Percentiles rank a stretch among this genome's conserved stretches.
Evolutionary conservation across 2,888 invertebrate species (phyloP).

Genomic region (Sphaerophoria rueppellii): DNA sequence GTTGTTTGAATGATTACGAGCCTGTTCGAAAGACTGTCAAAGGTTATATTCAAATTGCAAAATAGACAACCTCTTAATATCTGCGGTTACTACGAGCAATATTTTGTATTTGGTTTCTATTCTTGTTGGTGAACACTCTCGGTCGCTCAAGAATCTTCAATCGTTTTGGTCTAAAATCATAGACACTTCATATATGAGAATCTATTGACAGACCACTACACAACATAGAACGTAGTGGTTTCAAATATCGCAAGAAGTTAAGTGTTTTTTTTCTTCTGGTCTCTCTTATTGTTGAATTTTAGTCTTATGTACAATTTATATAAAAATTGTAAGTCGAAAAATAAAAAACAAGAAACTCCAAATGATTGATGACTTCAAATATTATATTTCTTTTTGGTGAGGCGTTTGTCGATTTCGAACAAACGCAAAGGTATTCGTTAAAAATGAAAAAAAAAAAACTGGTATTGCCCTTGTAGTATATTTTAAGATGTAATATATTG

Average conservation of each 20-base stretch:
- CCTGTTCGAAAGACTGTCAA: constrained; percentile 57
- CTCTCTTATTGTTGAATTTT: constrained; percentile 8
- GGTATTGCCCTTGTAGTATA: constrained; percentile 37
- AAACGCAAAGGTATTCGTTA: not conserved
- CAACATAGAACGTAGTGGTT: constrained; percentile 11
- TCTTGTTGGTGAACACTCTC: constrained; percentile 4
- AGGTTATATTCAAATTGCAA: constrained; percentile 73
- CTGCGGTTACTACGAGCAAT: constrained; percentile 48
- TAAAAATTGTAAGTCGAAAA: constrained; percentile 58
- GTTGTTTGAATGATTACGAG: not conserved
- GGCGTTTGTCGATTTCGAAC: constrained; percentile 44
- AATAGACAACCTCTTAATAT: constrained; percentile 28
- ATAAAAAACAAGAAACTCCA: constrained; percentile 68
- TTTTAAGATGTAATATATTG: constrained; percentile 11
- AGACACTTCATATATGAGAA: not conserved
- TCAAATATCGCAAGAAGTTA: constrained; percentile 48
- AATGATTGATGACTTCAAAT: constrained; percentile 71
- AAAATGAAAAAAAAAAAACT: constrained; percentile 1
- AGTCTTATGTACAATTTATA: constrained; percentile 39
- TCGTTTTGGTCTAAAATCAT: not conserved
- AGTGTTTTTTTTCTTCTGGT: constrained; percentile 20
- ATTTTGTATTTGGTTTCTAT: constrained; percentile 26
- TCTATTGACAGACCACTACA: not conserved
- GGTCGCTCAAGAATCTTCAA: constrained; percentile 9
- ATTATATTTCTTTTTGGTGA: constrained; percentile 40